Conservation (phyloP, 1,140 invertebrate species). For the Potamilus streckersoni region DNA sequence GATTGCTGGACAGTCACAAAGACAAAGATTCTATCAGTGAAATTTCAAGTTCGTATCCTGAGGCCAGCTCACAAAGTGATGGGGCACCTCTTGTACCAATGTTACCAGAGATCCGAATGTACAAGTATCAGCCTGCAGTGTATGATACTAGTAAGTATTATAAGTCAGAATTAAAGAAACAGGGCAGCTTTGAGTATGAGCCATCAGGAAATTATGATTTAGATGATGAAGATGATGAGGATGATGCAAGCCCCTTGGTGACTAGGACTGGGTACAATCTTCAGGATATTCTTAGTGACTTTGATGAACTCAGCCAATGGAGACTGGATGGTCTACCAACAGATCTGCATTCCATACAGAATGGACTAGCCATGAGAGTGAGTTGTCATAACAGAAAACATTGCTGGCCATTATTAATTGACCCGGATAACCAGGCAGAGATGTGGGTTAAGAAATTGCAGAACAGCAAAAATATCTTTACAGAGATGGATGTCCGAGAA, state of each 20-base stretch:
- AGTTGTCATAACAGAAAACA: conserved; percentile 60
- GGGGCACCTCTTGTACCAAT: conserved; percentile 28
- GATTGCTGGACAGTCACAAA: conserved; percentile 30
- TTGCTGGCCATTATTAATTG: conserved; percentile 65
- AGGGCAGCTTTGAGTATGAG: conserved; percentile 55
- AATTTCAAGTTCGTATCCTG: conserved; percentile 33
- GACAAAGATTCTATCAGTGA: conserved; percentile 39
- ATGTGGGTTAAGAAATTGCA: conserved; percentile 62
- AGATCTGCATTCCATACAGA: conserved; percentile 63
- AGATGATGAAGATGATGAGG: conserved; percentile 54
- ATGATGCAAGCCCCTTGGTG: conserved; percentile 48
- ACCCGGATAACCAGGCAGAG: conserved; percentile 65
- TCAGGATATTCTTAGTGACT: conserved; percentile 63
- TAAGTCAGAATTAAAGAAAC: conserved; percentile 56
- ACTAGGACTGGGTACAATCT: conserved; percentile 52
- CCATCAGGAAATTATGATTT: conserved; percentile 32
- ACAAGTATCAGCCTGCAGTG: conserved; percentile 55
- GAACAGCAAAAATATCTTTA: conserved; percentile 51
- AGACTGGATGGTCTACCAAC: conserved; percentile 55
- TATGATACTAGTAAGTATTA: conserved; percentile 61
- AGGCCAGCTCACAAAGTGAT: conserved; percentile 38
- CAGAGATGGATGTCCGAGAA: conserved; percentile 45
- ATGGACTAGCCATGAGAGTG: conserved; percentile 62
- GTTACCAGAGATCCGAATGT: conserved; percentile 51
- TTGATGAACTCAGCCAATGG: conserved; percentile 65